A percentile compares a stretch with the other conserved stretches of the same genome.
Evolutionary conservation across 2,888 invertebrate species (phyloP).

Genomic region (Andricus quercusramuli): DNA sequence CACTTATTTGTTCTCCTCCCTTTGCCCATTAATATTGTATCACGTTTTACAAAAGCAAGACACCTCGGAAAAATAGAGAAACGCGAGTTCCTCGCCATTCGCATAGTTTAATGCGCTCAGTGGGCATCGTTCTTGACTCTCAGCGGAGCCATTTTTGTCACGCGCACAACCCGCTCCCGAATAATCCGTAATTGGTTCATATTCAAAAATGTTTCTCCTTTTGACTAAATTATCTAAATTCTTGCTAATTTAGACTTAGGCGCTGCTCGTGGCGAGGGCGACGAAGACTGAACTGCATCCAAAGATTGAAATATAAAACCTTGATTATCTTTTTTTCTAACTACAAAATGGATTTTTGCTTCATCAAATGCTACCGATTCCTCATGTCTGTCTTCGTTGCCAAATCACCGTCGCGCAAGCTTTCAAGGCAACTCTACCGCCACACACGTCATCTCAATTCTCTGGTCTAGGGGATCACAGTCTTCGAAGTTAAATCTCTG

Average conservation of each 20-base stretch:
- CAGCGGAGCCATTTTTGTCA: not conserved
- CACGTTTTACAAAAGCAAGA: slow-evolving; percentile 65
- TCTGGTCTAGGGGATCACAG: slow-evolving; percentile 19
- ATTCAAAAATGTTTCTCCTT: not conserved
- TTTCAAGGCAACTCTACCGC: slow-evolving; percentile 20
- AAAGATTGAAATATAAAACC: not conserved
- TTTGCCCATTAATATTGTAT: slow-evolving; percentile 45
- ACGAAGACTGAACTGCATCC: slow-evolving; percentile 11
- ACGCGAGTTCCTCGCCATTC: slow-evolving; percentile 46
- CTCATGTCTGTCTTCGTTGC: not conserved
- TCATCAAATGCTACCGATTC: not conserved
- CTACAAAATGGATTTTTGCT: slow-evolving; percentile 4
- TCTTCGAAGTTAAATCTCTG: slow-evolving; percentile 17
- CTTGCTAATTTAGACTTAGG: slow-evolving; percentile 8
- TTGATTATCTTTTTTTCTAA: not conserved
- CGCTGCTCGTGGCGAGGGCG: not conserved
- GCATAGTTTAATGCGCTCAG: not conserved
- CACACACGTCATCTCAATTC: slow-evolving; percentile 16
- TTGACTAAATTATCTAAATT: slow-evolving; percentile 28
- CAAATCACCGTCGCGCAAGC: not conserved
- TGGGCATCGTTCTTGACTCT: slow-evolving; percentile 17
- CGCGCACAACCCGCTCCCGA: not conserved
- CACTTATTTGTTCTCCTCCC: slow-evolving; percentile 64
- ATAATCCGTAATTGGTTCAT: slow-evolving; percentile 2
- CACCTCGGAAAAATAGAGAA: slow-evolving; percentile 66